These are phyloP conservation scores for Yponomeuta cagnagella DNA, from an alignment of 2,888 invertebrate species.

Conservation along the genomic window DNA sequence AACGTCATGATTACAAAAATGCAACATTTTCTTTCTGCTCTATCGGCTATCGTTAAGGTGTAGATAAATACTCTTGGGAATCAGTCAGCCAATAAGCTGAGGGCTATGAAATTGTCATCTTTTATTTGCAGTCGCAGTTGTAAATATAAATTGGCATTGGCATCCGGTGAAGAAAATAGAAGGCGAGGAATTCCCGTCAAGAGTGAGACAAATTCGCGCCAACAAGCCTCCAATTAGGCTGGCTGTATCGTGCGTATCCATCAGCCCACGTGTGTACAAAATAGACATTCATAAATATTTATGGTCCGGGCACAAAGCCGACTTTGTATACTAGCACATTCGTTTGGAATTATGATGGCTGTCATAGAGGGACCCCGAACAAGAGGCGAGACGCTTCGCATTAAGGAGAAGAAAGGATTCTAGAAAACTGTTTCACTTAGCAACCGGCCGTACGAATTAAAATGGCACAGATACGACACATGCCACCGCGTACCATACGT, in stretches of 20 bases:
- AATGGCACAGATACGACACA: slow-evolving; percentile 52
- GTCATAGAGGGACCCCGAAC: slow-evolving; percentile 68
- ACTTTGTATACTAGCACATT: slow-evolving; percentile 70
- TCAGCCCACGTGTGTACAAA: slow-evolving; percentile 66
- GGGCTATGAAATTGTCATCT: not conserved
- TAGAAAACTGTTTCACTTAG: slow-evolving; percentile 60
- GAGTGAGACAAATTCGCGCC: slow-evolving; percentile 63
- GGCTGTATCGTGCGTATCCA: slow-evolving; percentile 68
- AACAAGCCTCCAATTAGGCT: slow-evolving; percentile 64
- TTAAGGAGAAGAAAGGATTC: slow-evolving; percentile 65
- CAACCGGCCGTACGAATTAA: slow-evolving; percentile 57
- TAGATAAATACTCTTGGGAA: not conserved
- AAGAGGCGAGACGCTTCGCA: slow-evolving; percentile 67
- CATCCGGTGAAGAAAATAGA: slow-evolving; percentile 2
- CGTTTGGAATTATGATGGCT: slow-evolving; percentile 71
- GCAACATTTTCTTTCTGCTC: not conserved
- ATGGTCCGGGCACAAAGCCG: slow-evolving; percentile 61
- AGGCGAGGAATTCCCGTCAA: slow-evolving; percentile 36
- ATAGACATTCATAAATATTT: slow-evolving; percentile 73
- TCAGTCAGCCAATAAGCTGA: not conserved
- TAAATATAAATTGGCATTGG: slow-evolving; percentile 21
- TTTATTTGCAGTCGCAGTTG: slow-evolving; percentile 29
- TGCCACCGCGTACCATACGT: slow-evolving; percentile 40
- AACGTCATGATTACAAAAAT: not conserved
- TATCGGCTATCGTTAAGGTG: too few species aligned